Evolutionary conservation across 2,113 vertebrate genomes (phyloP).

Genomic region (Natator depressus): DNA sequence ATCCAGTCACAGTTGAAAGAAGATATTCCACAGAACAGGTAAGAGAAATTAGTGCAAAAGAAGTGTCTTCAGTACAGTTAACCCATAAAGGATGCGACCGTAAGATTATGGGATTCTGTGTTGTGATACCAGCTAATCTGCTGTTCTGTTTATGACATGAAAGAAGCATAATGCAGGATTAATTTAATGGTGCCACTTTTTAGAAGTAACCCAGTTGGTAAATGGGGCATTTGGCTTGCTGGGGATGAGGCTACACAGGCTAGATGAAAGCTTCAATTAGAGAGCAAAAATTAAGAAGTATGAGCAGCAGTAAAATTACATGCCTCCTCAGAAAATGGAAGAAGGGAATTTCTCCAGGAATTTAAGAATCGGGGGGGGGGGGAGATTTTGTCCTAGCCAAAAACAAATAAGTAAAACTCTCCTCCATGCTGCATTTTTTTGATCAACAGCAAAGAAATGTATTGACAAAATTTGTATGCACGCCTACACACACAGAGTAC

Average conservation of each 20-base stretch:
- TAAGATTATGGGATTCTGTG: neutral
- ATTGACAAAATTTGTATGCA: neutral
- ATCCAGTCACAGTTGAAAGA: neutral
- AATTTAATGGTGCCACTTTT: slow-evolving; percentile 8
- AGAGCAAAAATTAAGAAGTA: slow-evolving; percentile 33
- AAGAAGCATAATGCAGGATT: neutral
- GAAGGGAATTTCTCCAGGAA: neutral
- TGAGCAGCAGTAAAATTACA: neutral
- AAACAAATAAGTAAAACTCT: neutral
- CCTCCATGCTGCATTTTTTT: slow-evolving; percentile 13
- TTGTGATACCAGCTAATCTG: neutral
- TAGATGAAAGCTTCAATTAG: slow-evolving; percentile 16
- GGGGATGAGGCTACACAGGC: neutral
- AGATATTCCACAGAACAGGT: neutral
- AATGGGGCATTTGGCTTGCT: neutral
- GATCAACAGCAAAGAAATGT: slow-evolving; percentile 3
- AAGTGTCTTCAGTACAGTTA: neutral
- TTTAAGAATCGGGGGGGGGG: neutral
- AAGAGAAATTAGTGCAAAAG: neutral
- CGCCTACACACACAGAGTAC: neutral
- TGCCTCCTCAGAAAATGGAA: slow-evolving; percentile 27
- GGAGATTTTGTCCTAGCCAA: neutral
- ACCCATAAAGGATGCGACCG: neutral
- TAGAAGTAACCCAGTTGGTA: neutral
- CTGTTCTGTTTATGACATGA: neutral